Percentiles rank a stretch among this genome's conserved stretches.
Evolutionary conservation across 2,797 vertebrate genomes (phyloP).

Genomic region (Liparis tanakae): DNA sequence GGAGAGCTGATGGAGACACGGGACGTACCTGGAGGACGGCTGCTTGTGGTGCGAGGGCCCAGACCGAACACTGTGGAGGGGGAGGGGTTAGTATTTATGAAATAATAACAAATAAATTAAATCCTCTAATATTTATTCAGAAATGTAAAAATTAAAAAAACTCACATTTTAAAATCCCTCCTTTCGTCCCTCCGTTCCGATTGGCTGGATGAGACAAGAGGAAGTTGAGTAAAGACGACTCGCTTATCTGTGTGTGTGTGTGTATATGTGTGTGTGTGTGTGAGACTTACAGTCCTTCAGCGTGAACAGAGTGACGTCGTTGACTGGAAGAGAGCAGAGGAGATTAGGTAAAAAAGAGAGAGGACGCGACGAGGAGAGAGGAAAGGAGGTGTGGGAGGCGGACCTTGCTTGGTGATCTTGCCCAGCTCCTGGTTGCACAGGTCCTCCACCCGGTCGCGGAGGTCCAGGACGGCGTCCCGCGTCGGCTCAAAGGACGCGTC

Average conservation of each 20-base stretch:
- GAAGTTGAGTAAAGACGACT: neutral
- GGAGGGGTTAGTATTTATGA: rapidly evolving
- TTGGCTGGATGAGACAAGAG: slow-evolving; percentile 54
- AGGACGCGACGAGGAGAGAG: neutral
- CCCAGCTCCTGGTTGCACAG: slow-evolving; percentile 82
- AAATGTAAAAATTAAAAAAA: neutral
- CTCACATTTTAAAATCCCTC: slow-evolving; percentile 74
- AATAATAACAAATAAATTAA: neutral
- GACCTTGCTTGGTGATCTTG: slow-evolving; percentile 82
- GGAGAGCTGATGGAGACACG: neutral
- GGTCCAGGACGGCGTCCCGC: slow-evolving; percentile 67
- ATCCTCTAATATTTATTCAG: neutral
- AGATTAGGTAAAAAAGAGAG: neutral
- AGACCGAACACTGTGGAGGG: slow-evolving; percentile 80
- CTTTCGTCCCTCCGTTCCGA: slow-evolving; percentile 45
- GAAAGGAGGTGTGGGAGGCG: neutral
- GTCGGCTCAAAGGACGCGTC: slow-evolving; percentile 78
- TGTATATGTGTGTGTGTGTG: too few species aligned
- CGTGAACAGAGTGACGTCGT: slow-evolving; percentile 71
- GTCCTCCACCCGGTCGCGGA: slow-evolving; percentile 80
- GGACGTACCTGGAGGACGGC: slow-evolving; percentile 61
- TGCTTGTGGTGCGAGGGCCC: slow-evolving; percentile 66
- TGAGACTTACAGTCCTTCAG: slow-evolving; percentile 66
- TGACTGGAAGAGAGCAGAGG: slow-evolving; percentile 69
- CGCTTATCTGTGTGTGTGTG: too few species aligned